These are phyloP conservation scores for Porites lutea DNA, from an alignment of 64 coral and sea anemone genomes.

Conservation along the genomic window DNA sequence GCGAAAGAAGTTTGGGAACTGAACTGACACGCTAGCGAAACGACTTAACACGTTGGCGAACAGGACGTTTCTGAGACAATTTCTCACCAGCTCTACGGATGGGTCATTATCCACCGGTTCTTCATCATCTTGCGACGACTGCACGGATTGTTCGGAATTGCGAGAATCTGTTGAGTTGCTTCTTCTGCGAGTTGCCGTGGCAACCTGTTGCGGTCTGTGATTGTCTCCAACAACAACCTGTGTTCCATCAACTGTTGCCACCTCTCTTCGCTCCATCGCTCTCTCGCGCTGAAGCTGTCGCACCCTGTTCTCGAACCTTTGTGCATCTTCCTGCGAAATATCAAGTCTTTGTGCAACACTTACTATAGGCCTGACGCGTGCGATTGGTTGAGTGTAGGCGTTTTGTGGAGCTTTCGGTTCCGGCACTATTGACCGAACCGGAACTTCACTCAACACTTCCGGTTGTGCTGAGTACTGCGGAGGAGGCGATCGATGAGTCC, in stretches of 20 bases:
- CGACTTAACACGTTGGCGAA: too few relatives aligned
- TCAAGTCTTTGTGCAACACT: conserved; percentile 22
- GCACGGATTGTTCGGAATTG: conserved; percentile 11
- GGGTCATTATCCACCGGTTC: conserved; percentile 49
- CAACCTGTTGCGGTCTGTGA: not conserved
- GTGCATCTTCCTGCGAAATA: not conserved
- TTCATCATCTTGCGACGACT: conserved; percentile 3
- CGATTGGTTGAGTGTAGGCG: conserved; percentile 22
- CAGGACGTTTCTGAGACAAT: too few relatives aligned
- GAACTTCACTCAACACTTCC: not conserved
- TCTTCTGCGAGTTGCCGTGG: not conserved
- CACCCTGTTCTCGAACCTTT: conserved; percentile 37
- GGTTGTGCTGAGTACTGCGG: conserved; percentile 33
- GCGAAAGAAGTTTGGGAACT: too few relatives aligned
- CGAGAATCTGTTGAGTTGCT: conserved; percentile 30
- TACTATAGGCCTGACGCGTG: conserved; percentile 8
- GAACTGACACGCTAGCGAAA: too few relatives aligned
- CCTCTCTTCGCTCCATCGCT: conserved; percentile 27
- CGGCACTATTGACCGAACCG: not conserved
- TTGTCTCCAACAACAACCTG: conserved; percentile 6
- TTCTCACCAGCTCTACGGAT: conserved; percentile 19
- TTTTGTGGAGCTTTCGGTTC: conserved; percentile 28
- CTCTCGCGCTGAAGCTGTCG: conserved; percentile 46
- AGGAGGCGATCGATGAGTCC: conserved; percentile 8
- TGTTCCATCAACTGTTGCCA: not conserved